These are phyloP conservation scores for Pararge aegeria DNA, from an alignment of 1,140 invertebrate genomes.

Conservation along the genomic window DNA sequence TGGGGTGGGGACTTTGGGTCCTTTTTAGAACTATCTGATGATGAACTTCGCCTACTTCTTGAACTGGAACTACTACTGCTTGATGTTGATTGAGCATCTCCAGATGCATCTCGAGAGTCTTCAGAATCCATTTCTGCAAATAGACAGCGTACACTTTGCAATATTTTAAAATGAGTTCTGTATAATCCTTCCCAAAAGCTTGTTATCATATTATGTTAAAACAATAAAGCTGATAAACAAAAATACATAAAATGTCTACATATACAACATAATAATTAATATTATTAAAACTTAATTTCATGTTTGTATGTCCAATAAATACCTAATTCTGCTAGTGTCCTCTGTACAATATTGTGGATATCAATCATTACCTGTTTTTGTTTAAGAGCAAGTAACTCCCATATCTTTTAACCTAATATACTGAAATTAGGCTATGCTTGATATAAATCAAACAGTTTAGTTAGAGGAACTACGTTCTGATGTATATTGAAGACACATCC, in stretches of 20 bases:
- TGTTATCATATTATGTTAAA: slow-evolving; percentile 13
- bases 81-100: slow-evolving; percentile 65
- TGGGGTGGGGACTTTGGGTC: slow-evolving; percentile 54
- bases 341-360: background rate
- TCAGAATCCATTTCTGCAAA: slow-evolving; percentile 78
- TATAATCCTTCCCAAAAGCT: slow-evolving; percentile 17
- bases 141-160: slow-evolving; percentile 15
- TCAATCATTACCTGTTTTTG: background rate
- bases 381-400: background rate
- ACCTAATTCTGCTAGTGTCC: slow-evolving; percentile 1
- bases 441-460: slow-evolving; percentile 21
- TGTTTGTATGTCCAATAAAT: background rate
- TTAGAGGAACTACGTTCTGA: slow-evolving; percentile 59
- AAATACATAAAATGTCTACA: background rate
- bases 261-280: background rate
- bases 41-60: slow-evolving; percentile 66
- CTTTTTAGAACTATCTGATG: slow-evolving; percentile 67
- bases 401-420: slow-evolving; percentile 1
- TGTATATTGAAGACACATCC: slow-evolving; percentile 76
- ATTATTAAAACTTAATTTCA: slow-evolving; percentile 1
- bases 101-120: slow-evolving; percentile 72
- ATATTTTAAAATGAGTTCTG: slow-evolving; percentile 1
- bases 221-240: slow-evolving; percentile 7
- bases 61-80: slow-evolving; percentile 76
- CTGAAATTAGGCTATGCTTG: slow-evolving; percentile 7